Base-by-base conservation (phyloP, 2,888 invertebrate genomes). In the Lasioglossum vierecki region DNA sequence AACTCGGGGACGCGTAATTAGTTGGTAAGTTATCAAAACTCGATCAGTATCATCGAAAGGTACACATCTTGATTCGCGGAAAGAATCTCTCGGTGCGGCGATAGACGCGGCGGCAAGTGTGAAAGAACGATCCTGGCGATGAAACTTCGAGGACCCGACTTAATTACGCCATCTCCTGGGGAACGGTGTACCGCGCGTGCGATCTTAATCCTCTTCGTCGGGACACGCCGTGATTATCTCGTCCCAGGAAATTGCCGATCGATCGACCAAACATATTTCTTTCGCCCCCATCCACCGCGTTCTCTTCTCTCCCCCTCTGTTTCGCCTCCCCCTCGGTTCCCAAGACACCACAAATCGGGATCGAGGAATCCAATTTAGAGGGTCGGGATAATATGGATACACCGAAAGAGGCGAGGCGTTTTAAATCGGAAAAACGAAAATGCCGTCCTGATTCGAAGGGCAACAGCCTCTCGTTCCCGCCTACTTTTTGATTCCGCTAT, bases 71-170 rank as follows among this genome's bases (percentile, higher is more conserved):
- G 87, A 86, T 84, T 88, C 81, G 88, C 80, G 81, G 84, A 87
- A 87, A 75, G 89, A 88, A 89, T 88, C 84, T 57, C 79, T 66
- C 66, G 76, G 66, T 76, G 82, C 70, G 80, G 72, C 87, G 83
- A 74, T 86, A 60, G 26, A 60, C 60, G 60, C 46, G 6, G 63
- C 30, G 63, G 30, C 15, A 82, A 90, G 83, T 86, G 90, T 76
- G 88, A 89, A 89, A 85, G 86, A 88, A 88, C 86, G 88, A 87
- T 90, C 87, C 88, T 76, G 22, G 80, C 84, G 85, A 87, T 79
- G 88, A 86, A 90, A 90, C 86, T 90, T 87, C 39, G 86, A 80
- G 81, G 85, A 86, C 76, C 76, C 86, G 83, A 86, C 90, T 90
- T 90, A 90, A 90, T 90, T 90, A 90, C 86, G 76, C 66, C 82